Percentiles rank a stretch among this genome's conserved stretches.
These are phyloP conservation scores for Melieria omissa DNA, from an alignment of 2,888 invertebrate species.

Conservation along the genomic window DNA sequence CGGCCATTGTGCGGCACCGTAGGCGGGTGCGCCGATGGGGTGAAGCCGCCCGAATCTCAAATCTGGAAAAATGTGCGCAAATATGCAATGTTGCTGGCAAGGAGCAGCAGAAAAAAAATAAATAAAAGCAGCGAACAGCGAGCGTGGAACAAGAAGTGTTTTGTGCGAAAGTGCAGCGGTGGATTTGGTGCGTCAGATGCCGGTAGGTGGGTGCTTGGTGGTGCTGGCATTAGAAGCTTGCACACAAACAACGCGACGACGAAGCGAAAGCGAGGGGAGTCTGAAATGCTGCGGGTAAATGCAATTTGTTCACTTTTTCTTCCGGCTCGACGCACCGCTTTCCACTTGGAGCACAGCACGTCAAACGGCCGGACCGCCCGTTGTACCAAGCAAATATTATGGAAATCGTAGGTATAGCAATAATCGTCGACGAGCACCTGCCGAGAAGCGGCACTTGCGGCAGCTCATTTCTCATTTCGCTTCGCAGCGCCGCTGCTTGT, in stretches of 20 bases:
- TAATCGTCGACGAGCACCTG: background rate
- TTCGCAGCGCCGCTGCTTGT: background rate
- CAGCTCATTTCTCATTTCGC: background rate
- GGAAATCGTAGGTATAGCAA: slow-evolving; percentile 6
- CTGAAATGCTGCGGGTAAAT: slow-evolving; percentile 2
- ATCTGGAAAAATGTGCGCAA: slow-evolving; percentile 39
- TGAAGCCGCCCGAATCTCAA: slow-evolving; percentile 20
- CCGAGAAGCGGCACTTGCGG: too few relatives aligned
- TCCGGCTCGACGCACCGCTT: background rate
- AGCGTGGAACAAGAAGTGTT: too few relatives aligned
- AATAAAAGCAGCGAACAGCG: too few relatives aligned
- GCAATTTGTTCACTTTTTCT: slow-evolving; percentile 23
- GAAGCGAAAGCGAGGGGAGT: background rate
- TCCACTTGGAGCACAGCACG: too few relatives aligned
- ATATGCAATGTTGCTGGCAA: slow-evolving; percentile 29
- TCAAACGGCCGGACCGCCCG: too few relatives aligned
- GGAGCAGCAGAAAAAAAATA: too few relatives aligned
- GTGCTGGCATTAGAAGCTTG: background rate
- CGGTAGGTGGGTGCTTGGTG: too few relatives aligned
- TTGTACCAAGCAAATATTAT: slow-evolving; percentile 25
- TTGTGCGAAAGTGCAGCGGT: too few relatives aligned
- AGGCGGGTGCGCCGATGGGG: background rate
- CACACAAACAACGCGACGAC: background rate
- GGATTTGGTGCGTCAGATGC: too few relatives aligned
- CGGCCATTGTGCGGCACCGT: background rate